These are phyloP conservation scores for Aythya baeri DNA, from an alignment of 2,113 vertebrate genomes.

Conservation along the genomic window DNA sequence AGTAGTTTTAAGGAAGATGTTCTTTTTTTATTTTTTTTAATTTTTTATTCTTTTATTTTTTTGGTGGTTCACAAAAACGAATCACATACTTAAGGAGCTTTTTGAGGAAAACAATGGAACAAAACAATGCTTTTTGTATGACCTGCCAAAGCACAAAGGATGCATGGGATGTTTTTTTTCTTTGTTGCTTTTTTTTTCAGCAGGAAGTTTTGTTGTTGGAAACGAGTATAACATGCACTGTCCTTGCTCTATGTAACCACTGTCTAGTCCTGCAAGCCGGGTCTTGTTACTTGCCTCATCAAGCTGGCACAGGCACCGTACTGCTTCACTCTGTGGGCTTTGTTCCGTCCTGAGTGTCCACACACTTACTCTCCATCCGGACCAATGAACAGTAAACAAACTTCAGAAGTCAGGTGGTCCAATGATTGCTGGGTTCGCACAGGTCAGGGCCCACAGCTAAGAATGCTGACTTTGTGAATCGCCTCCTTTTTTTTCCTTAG, in stretches of 20 bases:
- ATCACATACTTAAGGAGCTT: slow-evolving; percentile 56
- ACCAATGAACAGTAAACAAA: slow-evolving; percentile 57
- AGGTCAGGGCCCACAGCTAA: slow-evolving; percentile 41
- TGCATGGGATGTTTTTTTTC: slow-evolving; percentile 47
- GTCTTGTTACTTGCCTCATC: slow-evolving; percentile 18
- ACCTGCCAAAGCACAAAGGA: slow-evolving; percentile 74
- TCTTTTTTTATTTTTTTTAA: not conserved
- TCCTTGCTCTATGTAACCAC: slow-evolving; percentile 57
- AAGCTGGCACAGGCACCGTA: slow-evolving; percentile 14
- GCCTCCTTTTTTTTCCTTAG: not conserved
- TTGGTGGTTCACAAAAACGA: slow-evolving; percentile 12
- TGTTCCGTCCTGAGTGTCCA: not conserved
- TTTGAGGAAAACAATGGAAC: slow-evolving; percentile 74
- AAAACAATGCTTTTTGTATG: slow-evolving; percentile 67
- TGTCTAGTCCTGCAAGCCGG: slow-evolving; percentile 47
- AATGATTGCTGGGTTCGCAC: not conserved
- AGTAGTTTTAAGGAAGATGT: slow-evolving; percentile 50
- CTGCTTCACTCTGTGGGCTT: slow-evolving; percentile 14
- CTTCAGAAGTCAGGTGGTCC: slow-evolving; percentile 14
- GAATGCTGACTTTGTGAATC: slow-evolving; percentile 51
- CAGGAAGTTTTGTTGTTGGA: slow-evolving; percentile 74
- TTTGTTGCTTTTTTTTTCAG: slow-evolving; percentile 41
- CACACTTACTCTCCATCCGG: slow-evolving; percentile 25
- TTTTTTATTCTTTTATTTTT: not conserved
- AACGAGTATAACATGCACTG: slow-evolving; percentile 69